Conservation (phyloP, 2,113 vertebrate species). For the Ailurus styani region DNA sequence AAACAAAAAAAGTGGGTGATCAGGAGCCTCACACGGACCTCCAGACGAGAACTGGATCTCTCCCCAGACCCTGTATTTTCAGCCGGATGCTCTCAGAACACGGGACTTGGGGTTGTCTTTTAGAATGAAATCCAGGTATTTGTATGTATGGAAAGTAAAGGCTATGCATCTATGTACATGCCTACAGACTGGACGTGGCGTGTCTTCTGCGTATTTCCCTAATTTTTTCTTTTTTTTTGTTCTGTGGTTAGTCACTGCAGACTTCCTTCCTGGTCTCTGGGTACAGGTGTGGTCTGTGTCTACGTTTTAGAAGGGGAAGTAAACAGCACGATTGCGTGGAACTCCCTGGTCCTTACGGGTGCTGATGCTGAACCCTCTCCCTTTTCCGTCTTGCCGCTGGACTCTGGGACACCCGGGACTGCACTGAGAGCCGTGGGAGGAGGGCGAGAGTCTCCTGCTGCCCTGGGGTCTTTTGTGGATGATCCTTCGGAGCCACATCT, state of each 20-base stretch:
- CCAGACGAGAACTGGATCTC: rapidly evolving
- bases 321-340: too few species aligned
- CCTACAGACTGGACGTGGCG: background rate
- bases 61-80: background rate
- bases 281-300: background rate
- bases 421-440: rapidly evolving
- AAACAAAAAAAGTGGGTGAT: too few species aligned
- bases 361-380: background rate
- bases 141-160: background rate
- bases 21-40: too few species aligned
- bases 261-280: background rate
- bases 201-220: background rate
- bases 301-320: too few species aligned
- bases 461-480: background rate
- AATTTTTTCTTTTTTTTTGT: background rate
- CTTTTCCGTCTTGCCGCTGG: background rate
- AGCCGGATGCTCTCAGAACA: background rate
- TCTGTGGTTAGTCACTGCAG: rapidly evolving
- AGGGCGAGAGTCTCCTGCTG: background rate
- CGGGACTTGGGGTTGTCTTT: background rate
- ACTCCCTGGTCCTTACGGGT: background rate
- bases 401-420: rapidly evolving
- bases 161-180: rapidly evolving
- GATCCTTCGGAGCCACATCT: rapidly evolving
- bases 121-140: too few species aligned